A percentile compares a stretch with the other conserved stretches of the same genome.
Conservation (phyloP, 2,888 invertebrate species). For the Adineta ricciae region DNA sequence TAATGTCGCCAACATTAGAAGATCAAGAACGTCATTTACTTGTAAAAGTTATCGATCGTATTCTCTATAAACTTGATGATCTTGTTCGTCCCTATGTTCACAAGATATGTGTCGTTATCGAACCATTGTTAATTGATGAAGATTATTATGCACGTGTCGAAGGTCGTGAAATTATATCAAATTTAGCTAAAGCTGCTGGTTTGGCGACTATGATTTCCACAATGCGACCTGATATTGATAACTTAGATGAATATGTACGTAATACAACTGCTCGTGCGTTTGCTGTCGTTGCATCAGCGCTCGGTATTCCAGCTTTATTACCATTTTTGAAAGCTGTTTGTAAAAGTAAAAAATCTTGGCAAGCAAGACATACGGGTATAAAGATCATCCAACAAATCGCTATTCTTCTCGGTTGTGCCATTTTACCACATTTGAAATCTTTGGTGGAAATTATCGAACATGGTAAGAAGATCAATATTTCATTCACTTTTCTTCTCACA, state of each 20-base stretch:
- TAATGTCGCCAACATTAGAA: constrained; percentile 99
- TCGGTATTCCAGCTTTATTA: constrained; percentile 89
- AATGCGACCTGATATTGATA: constrained; percentile 98
- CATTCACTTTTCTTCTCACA: no score
- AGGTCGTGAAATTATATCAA: constrained; percentile 96
- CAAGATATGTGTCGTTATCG: constrained; percentile 97
- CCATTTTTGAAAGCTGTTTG: constrained; percentile 98
- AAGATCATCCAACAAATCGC: constrained; percentile 99
- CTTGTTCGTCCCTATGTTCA: constrained; percentile 96
- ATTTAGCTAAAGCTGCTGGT: constrained; percentile 95
- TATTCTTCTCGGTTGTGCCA: constrained; percentile 98
- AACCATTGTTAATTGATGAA: constrained; percentile 93
- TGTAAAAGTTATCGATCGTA: constrained; percentile 87
- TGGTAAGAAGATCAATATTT: constrained; percentile 47
- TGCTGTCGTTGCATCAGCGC: constrained; percentile 96
- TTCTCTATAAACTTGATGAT: constrained; percentile 93
- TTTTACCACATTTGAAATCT: constrained; percentile 89
- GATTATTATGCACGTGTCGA: constrained; percentile 99
- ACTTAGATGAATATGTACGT: constrained; percentile 95
- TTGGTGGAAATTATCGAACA: constrained; percentile 98
- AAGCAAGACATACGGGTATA: constrained; percentile 89
- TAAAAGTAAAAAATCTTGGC: constrained; percentile 98
- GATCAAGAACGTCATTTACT: constrained; percentile 96
- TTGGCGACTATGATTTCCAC: constrained; percentile 99
- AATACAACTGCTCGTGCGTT: constrained; percentile 98